phyloP scores from a whole-genome alignment of 2,113 vertebrate genomes.

The Actinemys pallida region DNA sequence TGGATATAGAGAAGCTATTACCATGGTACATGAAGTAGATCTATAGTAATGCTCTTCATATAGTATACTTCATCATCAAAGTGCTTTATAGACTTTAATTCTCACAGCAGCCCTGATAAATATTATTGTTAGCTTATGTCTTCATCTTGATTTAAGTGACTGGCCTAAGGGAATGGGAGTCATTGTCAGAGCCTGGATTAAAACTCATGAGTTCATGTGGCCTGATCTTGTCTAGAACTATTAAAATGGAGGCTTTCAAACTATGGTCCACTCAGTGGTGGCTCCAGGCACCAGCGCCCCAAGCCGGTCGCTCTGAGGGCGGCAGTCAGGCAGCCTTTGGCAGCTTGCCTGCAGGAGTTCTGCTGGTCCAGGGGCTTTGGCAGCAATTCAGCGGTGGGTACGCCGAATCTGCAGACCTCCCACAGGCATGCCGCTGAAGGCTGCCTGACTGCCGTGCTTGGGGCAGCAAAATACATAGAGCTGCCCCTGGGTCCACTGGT shows the following conservation, averaged over 20 bases:
- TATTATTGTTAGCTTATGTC: not conserved
- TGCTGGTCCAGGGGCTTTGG: too few species aligned
- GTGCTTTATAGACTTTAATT: not conserved
- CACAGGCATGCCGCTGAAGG: too few species aligned
- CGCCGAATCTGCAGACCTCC: too few species aligned
- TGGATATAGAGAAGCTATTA: constrained; percentile 56
- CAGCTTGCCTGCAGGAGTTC: too few species aligned
- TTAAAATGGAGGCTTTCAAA: not conserved
- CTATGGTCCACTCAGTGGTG: not conserved
- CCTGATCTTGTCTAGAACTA: not conserved
- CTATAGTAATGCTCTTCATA: constrained; percentile 21
- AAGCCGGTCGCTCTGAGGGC: too few species aligned
- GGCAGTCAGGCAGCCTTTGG: too few species aligned
- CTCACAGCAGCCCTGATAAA: not conserved
- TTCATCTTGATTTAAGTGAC: not conserved
- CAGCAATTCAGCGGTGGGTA: too few species aligned
- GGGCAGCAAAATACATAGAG: too few species aligned
- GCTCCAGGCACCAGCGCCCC: too few species aligned
- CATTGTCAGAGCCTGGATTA: constrained; percentile 29
- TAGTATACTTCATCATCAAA: not conserved
- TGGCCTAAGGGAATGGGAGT: not conserved
- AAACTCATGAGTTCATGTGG: not conserved
- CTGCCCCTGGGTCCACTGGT: not conserved
- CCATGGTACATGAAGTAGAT: constrained; percentile 17
- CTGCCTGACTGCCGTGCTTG: too few species aligned